Evolutionary conservation across 2,797 vertebrate species (phyloP).

Genomic region (Pseudochromis fuscus): DNA sequence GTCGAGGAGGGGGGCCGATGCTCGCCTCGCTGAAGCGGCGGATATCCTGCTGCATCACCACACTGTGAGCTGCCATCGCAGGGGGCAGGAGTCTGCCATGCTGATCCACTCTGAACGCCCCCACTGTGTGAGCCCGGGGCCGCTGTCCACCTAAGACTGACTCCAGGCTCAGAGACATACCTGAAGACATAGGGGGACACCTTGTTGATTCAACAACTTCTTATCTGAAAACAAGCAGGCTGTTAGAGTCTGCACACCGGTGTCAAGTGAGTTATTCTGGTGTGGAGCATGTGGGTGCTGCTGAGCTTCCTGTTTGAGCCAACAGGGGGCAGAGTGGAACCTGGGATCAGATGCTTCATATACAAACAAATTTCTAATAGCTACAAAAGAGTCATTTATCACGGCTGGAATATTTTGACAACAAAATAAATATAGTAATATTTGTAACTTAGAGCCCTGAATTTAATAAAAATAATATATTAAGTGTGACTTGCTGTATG

Average conservation of each 20-base stretch:
- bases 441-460: no score
- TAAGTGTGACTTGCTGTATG: no score
- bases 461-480: no score
- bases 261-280: background rate
- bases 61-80: constrained; percentile 7
- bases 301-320: background rate
- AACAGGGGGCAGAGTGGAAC: constrained; percentile 41
- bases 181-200: constrained; percentile 57
- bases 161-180: constrained; percentile 83
- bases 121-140: constrained; percentile 27
- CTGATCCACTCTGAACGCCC: constrained; percentile 47
- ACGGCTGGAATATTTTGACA: no score
- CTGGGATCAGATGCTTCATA: background rate
- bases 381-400: no score
- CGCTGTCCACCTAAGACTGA: constrained; percentile 73
- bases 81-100: constrained; percentile 50
- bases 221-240: background rate
- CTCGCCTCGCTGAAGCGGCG: constrained; percentile 83
- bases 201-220: background rate
- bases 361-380: no score
- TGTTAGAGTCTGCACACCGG: background rate
- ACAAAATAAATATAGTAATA: no score
- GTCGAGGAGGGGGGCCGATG: constrained; percentile 74
- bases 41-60: constrained; percentile 60
- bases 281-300: background rate